Evolutionary conservation across 1,140 invertebrate genomes (phyloP).

Genomic region (Chironomus striatipennis): DNA sequence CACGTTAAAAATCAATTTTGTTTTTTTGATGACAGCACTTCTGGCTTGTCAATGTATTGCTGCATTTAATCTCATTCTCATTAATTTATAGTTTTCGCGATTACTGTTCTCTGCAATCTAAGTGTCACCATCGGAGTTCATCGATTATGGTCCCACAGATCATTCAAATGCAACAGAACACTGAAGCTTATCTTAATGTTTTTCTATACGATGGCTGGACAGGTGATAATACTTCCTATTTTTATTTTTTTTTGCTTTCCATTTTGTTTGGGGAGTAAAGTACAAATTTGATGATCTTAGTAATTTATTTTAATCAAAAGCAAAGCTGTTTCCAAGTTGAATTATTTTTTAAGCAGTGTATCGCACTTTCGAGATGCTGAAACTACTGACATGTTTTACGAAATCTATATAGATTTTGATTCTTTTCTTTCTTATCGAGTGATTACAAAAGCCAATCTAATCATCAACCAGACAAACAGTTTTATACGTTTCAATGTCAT

Average conservation of each 20-base stretch:
- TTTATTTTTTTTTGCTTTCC: background rate
- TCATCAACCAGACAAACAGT: background rate
- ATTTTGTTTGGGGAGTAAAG: background rate
- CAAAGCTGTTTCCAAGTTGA: background rate
- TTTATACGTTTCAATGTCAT: background rate
- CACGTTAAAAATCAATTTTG: background rate
- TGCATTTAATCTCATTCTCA: background rate
- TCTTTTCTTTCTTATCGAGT: background rate
- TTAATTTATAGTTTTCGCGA: background rate
- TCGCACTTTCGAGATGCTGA: background rate
- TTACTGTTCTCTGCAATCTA: constrained; percentile 40
- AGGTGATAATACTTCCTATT: constrained; percentile 34
- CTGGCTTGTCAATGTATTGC: background rate
- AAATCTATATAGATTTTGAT: background rate
- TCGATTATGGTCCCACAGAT: constrained; percentile 85
- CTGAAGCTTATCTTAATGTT: constrained; percentile 68
- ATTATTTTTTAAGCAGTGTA: background rate
- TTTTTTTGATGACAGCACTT: background rate
- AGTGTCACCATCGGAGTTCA: constrained; percentile 92
- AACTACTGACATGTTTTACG: background rate
- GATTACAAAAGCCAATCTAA: background rate
- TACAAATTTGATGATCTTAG: background rate
- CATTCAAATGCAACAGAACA: constrained; percentile 89
- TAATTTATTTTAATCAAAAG: background rate
- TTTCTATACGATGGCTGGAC: constrained; percentile 77